Conservation (phyloP, 2,888 invertebrate species). For the Diadegma fenestrale region DNA sequence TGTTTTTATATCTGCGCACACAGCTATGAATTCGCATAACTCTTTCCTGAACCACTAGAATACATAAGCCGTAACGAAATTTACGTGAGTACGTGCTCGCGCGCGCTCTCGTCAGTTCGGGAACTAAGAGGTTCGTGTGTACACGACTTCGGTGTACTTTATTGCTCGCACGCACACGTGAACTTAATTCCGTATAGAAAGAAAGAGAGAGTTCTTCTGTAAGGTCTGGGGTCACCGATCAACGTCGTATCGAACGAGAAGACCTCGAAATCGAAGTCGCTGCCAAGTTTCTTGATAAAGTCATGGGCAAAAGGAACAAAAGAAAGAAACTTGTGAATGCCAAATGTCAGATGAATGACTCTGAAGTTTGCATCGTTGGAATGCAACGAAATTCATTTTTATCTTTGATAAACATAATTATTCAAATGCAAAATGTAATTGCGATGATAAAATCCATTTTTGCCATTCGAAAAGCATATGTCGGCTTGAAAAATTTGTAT, state of each 20-base stretch:
- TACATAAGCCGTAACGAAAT: conserved; percentile 59
- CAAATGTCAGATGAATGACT: neutral
- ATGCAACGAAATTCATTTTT: too few relatives aligned
- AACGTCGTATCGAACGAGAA: conserved; percentile 57
- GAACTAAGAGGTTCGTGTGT: conserved; percentile 38
- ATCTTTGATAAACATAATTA: too few relatives aligned
- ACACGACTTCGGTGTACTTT: conserved; percentile 56
- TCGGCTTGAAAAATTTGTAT: too few relatives aligned
- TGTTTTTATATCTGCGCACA: conserved; percentile 20
- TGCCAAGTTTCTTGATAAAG: conserved; percentile 51
- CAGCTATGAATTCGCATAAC: conserved; percentile 26
- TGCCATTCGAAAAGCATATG: too few relatives aligned
- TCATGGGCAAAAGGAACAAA: conserved; percentile 1
- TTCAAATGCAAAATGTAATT: too few relatives aligned
- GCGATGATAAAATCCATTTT: too few relatives aligned
- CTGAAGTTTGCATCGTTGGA: too few relatives aligned
- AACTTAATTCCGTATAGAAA: neutral
- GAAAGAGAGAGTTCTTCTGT: conserved; percentile 11
- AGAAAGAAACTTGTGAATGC: neutral
- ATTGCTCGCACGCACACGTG: conserved; percentile 56
- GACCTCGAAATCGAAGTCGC: conserved; percentile 49
- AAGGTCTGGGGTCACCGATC: conserved; percentile 58
- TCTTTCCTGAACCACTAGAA: conserved; percentile 39
- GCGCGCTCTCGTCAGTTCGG: conserved; percentile 38
- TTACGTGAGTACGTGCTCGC: conserved; percentile 64